Conservation (phyloP, 1,140 invertebrate genomes). For the Trachymyrmex septentrionalis region DNA sequence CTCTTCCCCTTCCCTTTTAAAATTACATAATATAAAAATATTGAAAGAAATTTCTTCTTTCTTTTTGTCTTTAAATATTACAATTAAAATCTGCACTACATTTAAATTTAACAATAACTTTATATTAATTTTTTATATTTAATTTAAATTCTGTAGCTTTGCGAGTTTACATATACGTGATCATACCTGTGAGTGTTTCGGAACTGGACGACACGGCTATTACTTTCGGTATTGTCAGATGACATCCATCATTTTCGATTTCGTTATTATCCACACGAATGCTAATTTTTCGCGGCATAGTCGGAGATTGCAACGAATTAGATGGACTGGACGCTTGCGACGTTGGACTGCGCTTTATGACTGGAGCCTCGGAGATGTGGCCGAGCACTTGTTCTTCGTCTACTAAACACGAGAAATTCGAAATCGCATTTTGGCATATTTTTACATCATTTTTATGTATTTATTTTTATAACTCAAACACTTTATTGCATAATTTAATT, state of each 20-base stretch:
- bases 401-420: slow-evolving; percentile 78
- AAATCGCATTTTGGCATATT: neutral
- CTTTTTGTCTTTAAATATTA: neutral
- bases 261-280: slow-evolving; percentile 79
- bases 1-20: neutral
- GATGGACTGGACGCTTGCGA: slow-evolving; percentile 74
- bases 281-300: slow-evolving; percentile 82
- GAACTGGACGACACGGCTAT: slow-evolving; percentile 91
- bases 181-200: slow-evolving; percentile 91
- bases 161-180: neutral
- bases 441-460: neutral
- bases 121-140: neutral
- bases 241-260: slow-evolving; percentile 87
- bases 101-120: slow-evolving; percentile 1
- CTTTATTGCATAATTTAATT: slow-evolving; percentile 17
- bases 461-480: no score
- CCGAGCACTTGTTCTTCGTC: slow-evolving; percentile 86
- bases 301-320: slow-evolving; percentile 74
- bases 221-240: slow-evolving; percentile 89
- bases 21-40: neutral
- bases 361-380: slow-evolving; percentile 79
- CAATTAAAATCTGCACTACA: neutral
- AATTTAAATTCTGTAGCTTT: neutral
- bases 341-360: slow-evolving; percentile 81
- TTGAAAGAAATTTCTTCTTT: neutral